Evolutionary conservation across 2,888 invertebrate genomes (phyloP), one percentile per base, ranked within the genome.

Genomic region (Zootermopsis nevadensis): DNA sequence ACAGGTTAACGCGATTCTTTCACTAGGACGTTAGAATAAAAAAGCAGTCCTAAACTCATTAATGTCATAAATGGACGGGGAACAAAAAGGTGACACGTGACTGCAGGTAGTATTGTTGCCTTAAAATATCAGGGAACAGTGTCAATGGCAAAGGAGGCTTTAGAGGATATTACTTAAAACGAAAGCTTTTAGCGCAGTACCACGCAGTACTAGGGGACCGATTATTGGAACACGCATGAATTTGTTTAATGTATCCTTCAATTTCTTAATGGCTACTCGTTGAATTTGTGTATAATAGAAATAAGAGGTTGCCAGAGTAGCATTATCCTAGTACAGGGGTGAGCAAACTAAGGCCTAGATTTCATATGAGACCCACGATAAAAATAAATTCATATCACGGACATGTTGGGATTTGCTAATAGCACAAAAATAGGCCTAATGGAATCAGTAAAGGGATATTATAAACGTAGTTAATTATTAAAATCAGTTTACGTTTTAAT

Each of bases 231-330:
- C 60, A 60, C n/a, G 60, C 27, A n/a, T 60, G 60, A 60, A 60
- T 60, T 60, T 60, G 60, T 60, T 60, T 60, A 60, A 60, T 60
- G 60, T 27, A 60, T 60, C 60, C 60, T n/a, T n/a, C 60, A 60
- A 60, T 60, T 27, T 60, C 60, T 60, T 60, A 27, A 60, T 60
- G 60, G 60, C 60, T 60, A 4, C 12, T 60, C 6, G n/a, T 60
- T 60, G 60, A 60, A 60, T 60, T 60, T 60, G n/a, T 60, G n/a
- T 60, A n/a, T 60, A 55, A 60, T 60, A 60, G 60, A 60, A 60
- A 60, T 60, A 60, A 60, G 60, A 60, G 60, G 60, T 60, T 60
- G 60, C 10, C 27, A 27, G 15, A 60, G 60, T 60, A 60, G 12
- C 27, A 27, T 60, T 4, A n/a, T 4, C 60, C 8, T 48, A 12